Evolutionary conservation across 2,113 vertebrate genomes (phyloP).

Genomic region (Pterophyllum scalare): DNA sequence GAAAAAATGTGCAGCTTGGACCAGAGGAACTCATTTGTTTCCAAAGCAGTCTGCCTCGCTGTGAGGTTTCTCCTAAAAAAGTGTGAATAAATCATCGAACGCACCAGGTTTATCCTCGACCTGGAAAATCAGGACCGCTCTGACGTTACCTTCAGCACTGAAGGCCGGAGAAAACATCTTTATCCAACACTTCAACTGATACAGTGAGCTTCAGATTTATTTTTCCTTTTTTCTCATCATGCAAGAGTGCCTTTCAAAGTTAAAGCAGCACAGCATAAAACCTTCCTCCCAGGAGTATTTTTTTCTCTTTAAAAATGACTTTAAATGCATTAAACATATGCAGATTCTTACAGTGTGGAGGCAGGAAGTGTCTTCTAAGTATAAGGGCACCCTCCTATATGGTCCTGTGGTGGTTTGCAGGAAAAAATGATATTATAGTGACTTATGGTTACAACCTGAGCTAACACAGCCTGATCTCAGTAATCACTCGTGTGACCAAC

Average conservation of each 20-base stretch:
- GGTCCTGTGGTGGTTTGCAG: too few species aligned
- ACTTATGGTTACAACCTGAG: too few species aligned
- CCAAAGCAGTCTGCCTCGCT: neutral
- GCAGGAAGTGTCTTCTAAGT: too few species aligned
- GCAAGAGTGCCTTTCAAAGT: neutral
- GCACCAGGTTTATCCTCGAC: neutral
- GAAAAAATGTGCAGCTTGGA: constrained; percentile 7
- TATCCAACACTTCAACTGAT: too few species aligned
- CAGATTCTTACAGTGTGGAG: too few species aligned
- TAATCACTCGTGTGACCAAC: too few species aligned
- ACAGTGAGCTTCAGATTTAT: neutral
- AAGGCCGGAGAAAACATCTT: neutral
- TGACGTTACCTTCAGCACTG: neutral
- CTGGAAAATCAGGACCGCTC: neutral
- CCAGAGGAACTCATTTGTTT: neutral
- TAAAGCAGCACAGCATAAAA: neutral
- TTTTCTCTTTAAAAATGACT: neutral
- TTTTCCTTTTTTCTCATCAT: neutral
- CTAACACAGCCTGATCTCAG: too few species aligned
- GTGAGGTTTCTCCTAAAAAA: neutral
- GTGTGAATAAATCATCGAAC: rapidly evolving
- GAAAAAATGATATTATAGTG: too few species aligned
- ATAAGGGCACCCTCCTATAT: too few species aligned
- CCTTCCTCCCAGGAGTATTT: neutral
- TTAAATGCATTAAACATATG: too few species aligned